Evolutionary conservation across 2,888 invertebrate species (phyloP), one percentile per base, ranked within the genome.

Genomic region (Cloeon dipterum): DNA sequence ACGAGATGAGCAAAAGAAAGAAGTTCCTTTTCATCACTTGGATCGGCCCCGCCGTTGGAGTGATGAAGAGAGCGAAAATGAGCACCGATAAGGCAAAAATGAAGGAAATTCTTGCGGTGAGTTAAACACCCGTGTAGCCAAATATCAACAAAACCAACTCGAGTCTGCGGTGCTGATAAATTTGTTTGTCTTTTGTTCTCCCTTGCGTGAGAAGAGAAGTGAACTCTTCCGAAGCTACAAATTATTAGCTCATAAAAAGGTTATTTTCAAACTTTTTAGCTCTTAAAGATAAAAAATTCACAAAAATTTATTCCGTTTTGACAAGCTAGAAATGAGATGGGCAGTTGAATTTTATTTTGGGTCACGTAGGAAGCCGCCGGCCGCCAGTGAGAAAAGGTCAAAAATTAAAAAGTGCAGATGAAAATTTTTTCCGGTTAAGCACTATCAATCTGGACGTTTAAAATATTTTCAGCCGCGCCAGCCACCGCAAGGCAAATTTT

Each of bases 1-100:
- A 81, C 49, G 81, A 81, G 57, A 68, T 81, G 73, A 79, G 78
- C 42, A 76, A 75, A 57, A 63, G 81, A 50, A 70, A 71, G 57
- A 81, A 81, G 58, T 81, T 81, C 56, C 62, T 74, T 45, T 70
- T 81, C 46, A 61, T 81, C 41, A 75, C 76, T 45, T 81, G 78
- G 78, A 69, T 76, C 42, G 79, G 79, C 3, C 66, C 70, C 39
- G 62, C 66, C 46, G 78, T 79, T 45, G 70, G 73, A 13, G 72
- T 77, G 42, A 68, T 81, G 53, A 74, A 78, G 57, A 65, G 76
- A 46, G 81, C 79, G 47, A 76, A 75, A 60, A 74, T 79, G 72
- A 75, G 77, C 53, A 77, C 76, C 40, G 79, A 79, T 57, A 79
- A 79, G 55, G 69, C 74, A 26, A 62, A 74, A 49, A 72, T 81